A percentile compares a stretch with the other conserved stretches of the same genome.
phyloP scores from a whole-genome alignment of 2,888 invertebrate species.

The Andrena haemorrhoa region DNA sequence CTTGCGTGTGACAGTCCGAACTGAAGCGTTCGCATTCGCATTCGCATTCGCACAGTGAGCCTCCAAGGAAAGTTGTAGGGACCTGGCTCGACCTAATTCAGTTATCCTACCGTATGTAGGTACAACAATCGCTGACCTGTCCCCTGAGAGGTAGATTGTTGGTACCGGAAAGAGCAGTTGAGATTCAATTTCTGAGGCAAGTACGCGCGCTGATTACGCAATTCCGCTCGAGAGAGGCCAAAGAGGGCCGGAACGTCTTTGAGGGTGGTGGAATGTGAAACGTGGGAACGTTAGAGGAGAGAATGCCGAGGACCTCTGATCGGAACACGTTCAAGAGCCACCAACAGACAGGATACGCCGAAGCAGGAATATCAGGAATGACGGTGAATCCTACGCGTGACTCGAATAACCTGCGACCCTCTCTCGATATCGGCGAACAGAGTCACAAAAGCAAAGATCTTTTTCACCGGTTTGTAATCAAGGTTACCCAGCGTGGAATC shows the following conservation, averaged over 20 bases:
- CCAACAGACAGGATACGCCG: slow-evolving; percentile 48
- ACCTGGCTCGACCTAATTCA: no score
- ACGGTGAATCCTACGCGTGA: slow-evolving; percentile 68
- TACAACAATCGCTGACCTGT: slow-evolving; percentile 2
- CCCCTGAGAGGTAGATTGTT: background rate
- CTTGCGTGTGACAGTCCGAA: no score
- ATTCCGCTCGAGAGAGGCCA: slow-evolving; percentile 2
- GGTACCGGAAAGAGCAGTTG: slow-evolving; percentile 22
- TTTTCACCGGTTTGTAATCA: slow-evolving; percentile 45
- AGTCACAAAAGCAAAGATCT: slow-evolving; percentile 34
- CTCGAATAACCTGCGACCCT: slow-evolving; percentile 61
- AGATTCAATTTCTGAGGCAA: slow-evolving; percentile 27
- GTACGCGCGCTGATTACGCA: slow-evolving; percentile 40
- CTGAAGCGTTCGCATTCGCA: no score
- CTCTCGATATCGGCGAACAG: slow-evolving; percentile 19
- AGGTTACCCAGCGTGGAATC: slow-evolving; percentile 19
- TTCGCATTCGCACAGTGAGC: no score
- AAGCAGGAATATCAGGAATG: slow-evolving; percentile 62
- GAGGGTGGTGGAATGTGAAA: slow-evolving; percentile 57
- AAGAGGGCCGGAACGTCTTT: slow-evolving; percentile 36
- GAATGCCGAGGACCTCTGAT: slow-evolving; percentile 25
- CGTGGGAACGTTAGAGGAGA: slow-evolving; percentile 24
- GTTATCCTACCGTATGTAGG: background rate
- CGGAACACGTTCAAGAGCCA: slow-evolving; percentile 51
- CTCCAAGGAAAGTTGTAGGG: no score